Percentiles rank a stretch among this genome's conserved stretches.
These are phyloP conservation scores for Symphodus melops DNA, from an alignment of 2,113 vertebrate genomes.

Conservation along the genomic window DNA sequence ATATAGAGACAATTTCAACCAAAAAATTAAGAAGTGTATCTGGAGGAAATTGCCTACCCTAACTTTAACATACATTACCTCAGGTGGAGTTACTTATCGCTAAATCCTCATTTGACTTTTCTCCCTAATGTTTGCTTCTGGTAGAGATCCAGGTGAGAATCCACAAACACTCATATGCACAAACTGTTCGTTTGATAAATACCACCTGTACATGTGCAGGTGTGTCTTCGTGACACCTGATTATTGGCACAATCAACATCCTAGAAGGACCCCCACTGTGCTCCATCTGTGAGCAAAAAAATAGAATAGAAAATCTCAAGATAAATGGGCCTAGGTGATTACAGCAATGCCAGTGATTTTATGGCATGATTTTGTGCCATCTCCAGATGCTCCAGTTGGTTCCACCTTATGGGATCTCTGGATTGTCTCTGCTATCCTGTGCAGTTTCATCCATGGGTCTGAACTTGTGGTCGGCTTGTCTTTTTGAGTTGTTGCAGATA, in stretches of 20 bases:
- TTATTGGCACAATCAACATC: neutral
- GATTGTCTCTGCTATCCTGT: neutral
- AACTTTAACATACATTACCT: neutral
- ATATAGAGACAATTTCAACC: no score
- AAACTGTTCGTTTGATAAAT: neutral
- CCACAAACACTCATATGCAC: neutral
- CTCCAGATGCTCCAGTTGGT: no score
- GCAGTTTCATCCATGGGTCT: slow-evolving; percentile 2
- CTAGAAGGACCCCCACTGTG: neutral
- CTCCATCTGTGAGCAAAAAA: slow-evolving; percentile 8
- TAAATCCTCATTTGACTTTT: neutral
- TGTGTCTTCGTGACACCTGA: slow-evolving; percentile 2
- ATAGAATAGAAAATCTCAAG: neutral
- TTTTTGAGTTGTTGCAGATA: slow-evolving; percentile 21
- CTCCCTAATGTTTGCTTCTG: neutral
- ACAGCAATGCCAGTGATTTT: neutral
- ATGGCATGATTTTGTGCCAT: no score
- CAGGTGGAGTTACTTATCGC: neutral
- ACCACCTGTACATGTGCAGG: slow-evolving; percentile 4
- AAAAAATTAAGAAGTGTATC: no score
- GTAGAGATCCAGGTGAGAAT: neutral
- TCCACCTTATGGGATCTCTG: neutral
- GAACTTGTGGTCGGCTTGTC: neutral
- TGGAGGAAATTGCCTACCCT: no score
- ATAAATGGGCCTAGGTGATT: neutral